Evolutionary conservation across 2,113 vertebrate genomes (phyloP), one percentile per base, ranked within the genome.

Genomic region (Corythaeola cristata): DNA sequence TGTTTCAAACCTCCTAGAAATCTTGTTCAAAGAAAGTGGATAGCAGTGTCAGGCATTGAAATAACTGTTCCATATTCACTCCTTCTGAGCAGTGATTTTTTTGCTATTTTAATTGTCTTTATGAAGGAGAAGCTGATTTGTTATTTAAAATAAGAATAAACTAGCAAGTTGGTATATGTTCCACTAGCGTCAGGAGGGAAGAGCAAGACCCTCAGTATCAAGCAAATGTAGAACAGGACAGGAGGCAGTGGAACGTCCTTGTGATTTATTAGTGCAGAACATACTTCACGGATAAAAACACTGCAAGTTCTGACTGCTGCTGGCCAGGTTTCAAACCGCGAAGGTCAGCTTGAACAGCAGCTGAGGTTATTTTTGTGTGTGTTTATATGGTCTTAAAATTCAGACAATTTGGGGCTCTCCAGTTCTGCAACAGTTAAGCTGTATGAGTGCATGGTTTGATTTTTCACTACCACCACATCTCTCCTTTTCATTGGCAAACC

Each of bases 361-460:
- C 81, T 89, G 67, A 80, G 13, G 68, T 84, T 90, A 91, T 95
- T 95, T 93, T 79, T 76, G 17, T 56, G n/a, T 71, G 7, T 62
- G 64, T 89, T 66, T 71, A 71, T 59, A 66, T 5, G 39, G 24
- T 89, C 56, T 91, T 91, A 73, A 94, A 94, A 93, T 89, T 89
- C 63, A 89, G 77, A 67, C 33, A 85, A 87, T 74, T 67, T 81
- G 15, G n/a, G 6, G 8, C 11, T 74, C 56, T 89, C 28, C 55
- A 44, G 28, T 35, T 89, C 32, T 60, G 30, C 44, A 55, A 52
- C 24, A 58, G 72, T 60, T 81, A 85, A 78, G 28, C 24, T 45
- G 7, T 41, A 2, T 53, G 59, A 88, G 17, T 27, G 7, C 11
- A 27, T 63, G 39, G 30, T 56, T 66, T 80, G 17, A 89, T 52